A percentile compares a stretch with the other conserved stretches of the same genome.
These are phyloP conservation scores for Elachura formosa DNA, from an alignment of 2,113 vertebrate genomes.

Conservation along the genomic window DNA sequence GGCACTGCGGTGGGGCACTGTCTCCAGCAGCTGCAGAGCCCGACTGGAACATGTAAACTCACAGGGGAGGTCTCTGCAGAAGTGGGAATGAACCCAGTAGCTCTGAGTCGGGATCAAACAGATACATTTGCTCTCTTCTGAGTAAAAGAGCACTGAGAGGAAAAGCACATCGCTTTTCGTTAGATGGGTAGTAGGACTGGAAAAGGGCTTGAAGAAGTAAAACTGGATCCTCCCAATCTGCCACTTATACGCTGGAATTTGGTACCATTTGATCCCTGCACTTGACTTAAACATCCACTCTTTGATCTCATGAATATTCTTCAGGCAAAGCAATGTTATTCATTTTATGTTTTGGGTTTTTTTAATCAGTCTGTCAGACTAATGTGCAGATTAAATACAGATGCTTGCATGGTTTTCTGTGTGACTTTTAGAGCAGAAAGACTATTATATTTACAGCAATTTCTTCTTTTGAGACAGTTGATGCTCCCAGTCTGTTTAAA, in stretches of 20 bases:
- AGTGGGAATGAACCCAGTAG: background rate
- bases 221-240: background rate
- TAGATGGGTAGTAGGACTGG: background rate
- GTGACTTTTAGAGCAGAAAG: constrained; percentile 17
- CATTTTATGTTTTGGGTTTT: background rate
- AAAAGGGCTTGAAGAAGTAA: background rate
- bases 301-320: constrained; percentile 55
- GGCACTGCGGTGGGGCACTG: accelerated
- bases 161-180: background rate
- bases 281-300: constrained; percentile 49
- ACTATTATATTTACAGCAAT: constrained; percentile 7
- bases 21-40: background rate
- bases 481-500: background rate
- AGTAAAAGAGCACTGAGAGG: background rate
- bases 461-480: background rate
- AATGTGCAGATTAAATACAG: constrained; percentile 57
- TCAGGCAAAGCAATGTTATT: constrained; percentile 31
- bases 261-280: constrained; percentile 43
- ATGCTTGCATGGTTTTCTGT: constrained; percentile 37
- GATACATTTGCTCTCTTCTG: background rate
- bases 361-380: constrained; percentile 31
- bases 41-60: background rate
- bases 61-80: constrained; percentile 1
- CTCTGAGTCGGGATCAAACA: background rate
- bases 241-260: background rate